These are phyloP conservation scores for Decapterus maruadsi DNA, from an alignment of 2,797 vertebrate species.

Conservation along the genomic window DNA sequence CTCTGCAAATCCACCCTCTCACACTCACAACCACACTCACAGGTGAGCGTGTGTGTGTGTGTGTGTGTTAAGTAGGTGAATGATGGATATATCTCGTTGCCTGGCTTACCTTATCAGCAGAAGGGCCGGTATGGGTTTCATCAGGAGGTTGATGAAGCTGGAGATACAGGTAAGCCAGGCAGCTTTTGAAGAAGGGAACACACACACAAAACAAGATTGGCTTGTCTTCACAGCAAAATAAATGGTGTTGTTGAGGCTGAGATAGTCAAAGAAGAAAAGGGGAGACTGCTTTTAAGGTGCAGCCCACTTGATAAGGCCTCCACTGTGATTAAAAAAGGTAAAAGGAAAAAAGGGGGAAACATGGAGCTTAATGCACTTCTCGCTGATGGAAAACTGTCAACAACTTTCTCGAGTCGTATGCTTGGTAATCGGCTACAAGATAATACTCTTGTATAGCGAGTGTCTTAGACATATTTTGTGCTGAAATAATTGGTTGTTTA, in stretches of 20 bases:
- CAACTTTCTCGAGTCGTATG: slow-evolving; percentile 46
- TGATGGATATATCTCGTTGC: slow-evolving; percentile 83
- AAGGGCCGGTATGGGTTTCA: slow-evolving; percentile 81
- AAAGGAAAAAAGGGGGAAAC: slow-evolving; percentile 36
- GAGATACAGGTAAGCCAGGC: slow-evolving; percentile 79
- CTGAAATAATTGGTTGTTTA: not conserved
- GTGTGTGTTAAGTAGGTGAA: slow-evolving; percentile 73
- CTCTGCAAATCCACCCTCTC: slow-evolving; percentile 13
- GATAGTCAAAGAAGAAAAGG: slow-evolving; percentile 78
- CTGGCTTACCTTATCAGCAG: slow-evolving; percentile 80
- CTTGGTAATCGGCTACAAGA: slow-evolving; percentile 23
- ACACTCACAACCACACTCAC: slow-evolving; percentile 6
- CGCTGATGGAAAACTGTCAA: slow-evolving; percentile 67
- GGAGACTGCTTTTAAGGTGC: slow-evolving; percentile 65
- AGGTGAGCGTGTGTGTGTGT: slow-evolving; percentile 33
- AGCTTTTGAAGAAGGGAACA: slow-evolving; percentile 74
- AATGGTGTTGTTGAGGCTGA: slow-evolving; percentile 73
- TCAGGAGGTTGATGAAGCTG: slow-evolving; percentile 76
- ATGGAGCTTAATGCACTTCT: slow-evolving; percentile 55
- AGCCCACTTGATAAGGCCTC: slow-evolving; percentile 71
- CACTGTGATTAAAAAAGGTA: slow-evolving; percentile 67
- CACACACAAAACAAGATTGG: slow-evolving; percentile 82
- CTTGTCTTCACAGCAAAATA: slow-evolving; percentile 80
- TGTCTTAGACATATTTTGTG: not conserved
- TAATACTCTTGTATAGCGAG: not conserved